A percentile compares a stretch with the other conserved stretches of the same genome.
Conservation (phyloP, 2,888 invertebrate genomes). For the Folsomia candida region DNA sequence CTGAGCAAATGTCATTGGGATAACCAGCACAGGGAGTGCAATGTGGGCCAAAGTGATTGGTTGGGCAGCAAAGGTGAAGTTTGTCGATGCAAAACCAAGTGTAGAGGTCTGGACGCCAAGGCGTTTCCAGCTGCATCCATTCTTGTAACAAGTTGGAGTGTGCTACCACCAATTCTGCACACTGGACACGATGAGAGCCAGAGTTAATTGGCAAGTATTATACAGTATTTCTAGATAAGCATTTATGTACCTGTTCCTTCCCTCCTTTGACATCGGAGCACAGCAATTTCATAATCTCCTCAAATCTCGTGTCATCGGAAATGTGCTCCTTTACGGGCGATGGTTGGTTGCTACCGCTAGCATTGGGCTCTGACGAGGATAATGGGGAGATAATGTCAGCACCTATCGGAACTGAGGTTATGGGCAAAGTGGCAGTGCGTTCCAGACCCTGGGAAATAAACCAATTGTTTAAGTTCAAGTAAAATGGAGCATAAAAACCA, state of each 20-base stretch:
- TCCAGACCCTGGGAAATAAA: neutral
- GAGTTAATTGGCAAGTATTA: too few relatives aligned
- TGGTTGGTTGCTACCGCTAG: neutral
- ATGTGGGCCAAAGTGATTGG: slow-evolving; percentile 74
- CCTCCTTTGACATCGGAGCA: slow-evolving; percentile 73
- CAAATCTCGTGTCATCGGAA: neutral
- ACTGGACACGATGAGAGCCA: too few relatives aligned
- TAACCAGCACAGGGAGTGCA: slow-evolving; percentile 78
- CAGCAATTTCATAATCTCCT: slow-evolving; percentile 81
- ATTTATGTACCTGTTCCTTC: slow-evolving; percentile 60
- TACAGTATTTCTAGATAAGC: too few relatives aligned
- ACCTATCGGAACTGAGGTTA: too few relatives aligned
- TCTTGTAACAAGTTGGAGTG: slow-evolving; percentile 73
- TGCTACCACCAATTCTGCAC: slow-evolving; percentile 79
- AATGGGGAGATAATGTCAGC: too few relatives aligned
- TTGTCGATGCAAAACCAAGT: slow-evolving; percentile 76
- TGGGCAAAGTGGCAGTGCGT: too few relatives aligned
- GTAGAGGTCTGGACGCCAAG: slow-evolving; percentile 63
- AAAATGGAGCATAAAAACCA: neutral
- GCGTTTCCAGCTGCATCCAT: slow-evolving; percentile 80
- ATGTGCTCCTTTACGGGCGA: neutral
- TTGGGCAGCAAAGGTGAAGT: slow-evolving; percentile 77
- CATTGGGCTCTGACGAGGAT: too few relatives aligned
- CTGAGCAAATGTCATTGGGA: slow-evolving; percentile 71
- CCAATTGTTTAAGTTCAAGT: too few relatives aligned